phyloP scores from a whole-genome alignment of 2,888 invertebrate species.

The Synergus umbraculus region DNA sequence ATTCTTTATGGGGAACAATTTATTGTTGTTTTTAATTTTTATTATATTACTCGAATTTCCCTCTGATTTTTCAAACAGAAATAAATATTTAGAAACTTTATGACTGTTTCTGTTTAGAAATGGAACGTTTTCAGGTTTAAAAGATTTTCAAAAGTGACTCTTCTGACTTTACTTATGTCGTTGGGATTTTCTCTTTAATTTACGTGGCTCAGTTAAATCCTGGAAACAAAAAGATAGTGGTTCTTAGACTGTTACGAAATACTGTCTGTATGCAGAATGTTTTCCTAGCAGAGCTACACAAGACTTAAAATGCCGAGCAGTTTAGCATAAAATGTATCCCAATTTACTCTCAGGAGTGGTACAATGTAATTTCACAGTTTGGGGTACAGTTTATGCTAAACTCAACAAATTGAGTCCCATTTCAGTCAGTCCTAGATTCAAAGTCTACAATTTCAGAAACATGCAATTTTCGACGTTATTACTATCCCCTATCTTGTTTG shows the following conservation, averaged over 20 bases:
- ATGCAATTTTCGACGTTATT: slow-evolving; percentile 5
- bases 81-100: not conserved
- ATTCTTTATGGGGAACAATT: not conserved
- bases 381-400: slow-evolving; percentile 21
- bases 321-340: slow-evolving; percentile 18
- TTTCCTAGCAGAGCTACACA: not conserved
- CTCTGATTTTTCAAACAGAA: not conserved
- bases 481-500: not conserved
- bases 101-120: not conserved
- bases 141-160: slow-evolving; percentile 1
- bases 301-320: slow-evolving; percentile 23
- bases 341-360: not conserved
- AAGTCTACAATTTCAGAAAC: not conserved
- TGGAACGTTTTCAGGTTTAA: not conserved
- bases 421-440: slow-evolving; percentile 2
- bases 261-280: slow-evolving; percentile 6
- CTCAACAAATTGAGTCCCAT: not conserved
- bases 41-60: not conserved
- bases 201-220: slow-evolving; percentile 1
- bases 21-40: not conserved
- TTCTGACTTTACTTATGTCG: not conserved
- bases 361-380: slow-evolving; percentile 15
- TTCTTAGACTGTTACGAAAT: not conserved
- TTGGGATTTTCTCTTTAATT: slow-evolving; percentile 18
- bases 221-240: slow-evolving; percentile 13